Percentiles rank a stretch among this genome's conserved stretches.
phyloP scores from a whole-genome alignment of 2,888 invertebrate genomes.

The Chrysolina americana region DNA sequence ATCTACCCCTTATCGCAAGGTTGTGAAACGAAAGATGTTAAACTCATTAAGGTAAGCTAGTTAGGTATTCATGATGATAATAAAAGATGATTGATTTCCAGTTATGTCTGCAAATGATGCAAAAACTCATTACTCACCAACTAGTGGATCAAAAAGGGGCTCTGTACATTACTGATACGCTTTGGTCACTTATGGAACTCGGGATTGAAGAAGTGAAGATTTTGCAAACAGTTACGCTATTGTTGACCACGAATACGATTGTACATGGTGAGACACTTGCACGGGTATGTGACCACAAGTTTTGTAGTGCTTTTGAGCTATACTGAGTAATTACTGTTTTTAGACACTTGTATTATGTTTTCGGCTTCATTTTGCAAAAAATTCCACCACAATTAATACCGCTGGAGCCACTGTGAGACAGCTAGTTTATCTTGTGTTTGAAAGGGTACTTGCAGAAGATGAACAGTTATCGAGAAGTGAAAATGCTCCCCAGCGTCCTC shows the following conservation, averaged over 20 bases:
- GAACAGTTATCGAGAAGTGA: slow-evolving; percentile 68
- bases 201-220: slow-evolving; percentile 96
- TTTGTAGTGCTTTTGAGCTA: no score
- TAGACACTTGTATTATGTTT: slow-evolving; percentile 96
- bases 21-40: slow-evolving; percentile 96
- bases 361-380: slow-evolving; percentile 95
- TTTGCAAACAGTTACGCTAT: slow-evolving; percentile 93
- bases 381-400: slow-evolving; percentile 95
- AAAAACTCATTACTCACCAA: slow-evolving; percentile 92
- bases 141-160: slow-evolving; percentile 94
- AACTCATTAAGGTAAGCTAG: slow-evolving; percentile 86
- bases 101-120: slow-evolving; percentile 94
- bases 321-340: slow-evolving; percentile 44
- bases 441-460: slow-evolving; percentile 84
- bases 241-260: slow-evolving; percentile 95
- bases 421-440: slow-evolving; percentile 92
- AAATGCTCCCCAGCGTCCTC: slow-evolving; percentile 61
- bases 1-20: slow-evolving; percentile 97
- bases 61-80: neutral
- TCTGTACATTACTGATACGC: slow-evolving; percentile 90
- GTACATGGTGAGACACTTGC: slow-evolving; percentile 96
- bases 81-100: slow-evolving; percentile 68
- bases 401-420: slow-evolving; percentile 98
- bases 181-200: slow-evolving; percentile 95
- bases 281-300: slow-evolving; percentile 75